Percentiles rank a stretch among this genome's conserved stretches.
Evolutionary conservation across 1,140 invertebrate genomes (phyloP).

Genomic region (Lepidostoma basale): DNA sequence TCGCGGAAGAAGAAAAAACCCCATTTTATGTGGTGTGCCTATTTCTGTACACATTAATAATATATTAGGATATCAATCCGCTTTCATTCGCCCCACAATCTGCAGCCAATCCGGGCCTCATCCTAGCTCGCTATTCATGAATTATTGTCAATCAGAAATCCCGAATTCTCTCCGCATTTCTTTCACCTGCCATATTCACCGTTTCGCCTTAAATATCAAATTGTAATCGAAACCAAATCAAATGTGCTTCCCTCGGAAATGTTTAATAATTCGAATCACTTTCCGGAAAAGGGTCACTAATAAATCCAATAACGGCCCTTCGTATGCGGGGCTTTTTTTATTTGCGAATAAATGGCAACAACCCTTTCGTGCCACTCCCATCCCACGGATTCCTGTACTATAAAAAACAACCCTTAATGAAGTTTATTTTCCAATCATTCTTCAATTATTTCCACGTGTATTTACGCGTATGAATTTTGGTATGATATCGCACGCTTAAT

Average conservation of each 20-base stretch:
- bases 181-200: neutral
- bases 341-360: neutral
- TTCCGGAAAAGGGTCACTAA: conserved; percentile 18
- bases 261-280: conserved; percentile 8
- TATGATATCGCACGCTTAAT: too few relatives aligned
- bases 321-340: neutral
- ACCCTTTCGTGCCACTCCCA: too few relatives aligned
- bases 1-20: too few relatives aligned
- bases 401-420: too few relatives aligned
- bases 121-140: neutral
- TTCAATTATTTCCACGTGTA: neutral
- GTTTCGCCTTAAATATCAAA: conserved; percentile 2
- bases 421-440: neutral
- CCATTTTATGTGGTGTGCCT: too few relatives aligned
- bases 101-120: neutral
- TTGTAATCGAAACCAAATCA: conserved; percentile 3
- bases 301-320: conserved; percentile 10
- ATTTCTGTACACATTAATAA: too few relatives aligned
- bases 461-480: neutral
- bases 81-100: neutral
- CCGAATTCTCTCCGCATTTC: neutral
- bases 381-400: too few relatives aligned
- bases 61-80: neutral
- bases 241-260: neutral
- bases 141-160: conserved; percentile 17